phyloP scores from a whole-genome alignment of 64 coral and sea anemone species.

The Montipora cactus region DNA sequence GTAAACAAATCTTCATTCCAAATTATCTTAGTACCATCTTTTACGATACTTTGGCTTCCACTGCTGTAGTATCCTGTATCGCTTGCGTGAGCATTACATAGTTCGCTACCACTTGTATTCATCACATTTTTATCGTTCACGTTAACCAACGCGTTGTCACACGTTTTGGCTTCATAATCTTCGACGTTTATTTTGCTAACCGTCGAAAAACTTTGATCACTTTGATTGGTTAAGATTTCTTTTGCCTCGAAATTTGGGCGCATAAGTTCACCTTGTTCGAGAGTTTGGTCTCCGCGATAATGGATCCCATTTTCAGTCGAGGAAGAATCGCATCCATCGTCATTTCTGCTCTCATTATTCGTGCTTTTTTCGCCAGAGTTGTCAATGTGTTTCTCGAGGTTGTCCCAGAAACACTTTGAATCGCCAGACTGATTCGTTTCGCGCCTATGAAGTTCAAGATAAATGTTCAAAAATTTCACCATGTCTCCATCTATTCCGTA shows the following conservation, averaged over 20 bases:
- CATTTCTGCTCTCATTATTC: background rate
- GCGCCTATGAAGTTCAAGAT: conserved; percentile 39
- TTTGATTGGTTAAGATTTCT: background rate
- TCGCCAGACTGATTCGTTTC: background rate
- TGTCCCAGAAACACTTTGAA: conserved; percentile 30
- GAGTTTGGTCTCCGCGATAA: background rate
- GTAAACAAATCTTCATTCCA: conserved; percentile 54
- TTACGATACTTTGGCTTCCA: background rate
- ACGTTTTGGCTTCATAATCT: conserved; percentile 5
- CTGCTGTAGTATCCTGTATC: conserved; percentile 41
- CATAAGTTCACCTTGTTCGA: background rate
- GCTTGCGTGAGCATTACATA: background rate
- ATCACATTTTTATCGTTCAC: background rate
- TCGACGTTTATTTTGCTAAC: conserved; percentile 31
- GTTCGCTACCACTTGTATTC: background rate
- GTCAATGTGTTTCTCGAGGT: conserved; percentile 42
- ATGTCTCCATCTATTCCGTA: conserved; percentile 7
- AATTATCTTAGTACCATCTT: conserved; percentile 1
- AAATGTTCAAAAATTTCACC: conserved; percentile 42
- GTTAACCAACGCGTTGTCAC: background rate
- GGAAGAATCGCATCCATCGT: background rate
- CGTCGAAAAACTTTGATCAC: background rate
- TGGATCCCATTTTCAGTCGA: background rate
- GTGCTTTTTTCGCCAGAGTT: background rate
- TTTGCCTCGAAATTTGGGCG: background rate